Evolutionary conservation across 1,140 invertebrate species (phyloP).

Genomic region (Aphaenogaster ashmeadi): DNA sequence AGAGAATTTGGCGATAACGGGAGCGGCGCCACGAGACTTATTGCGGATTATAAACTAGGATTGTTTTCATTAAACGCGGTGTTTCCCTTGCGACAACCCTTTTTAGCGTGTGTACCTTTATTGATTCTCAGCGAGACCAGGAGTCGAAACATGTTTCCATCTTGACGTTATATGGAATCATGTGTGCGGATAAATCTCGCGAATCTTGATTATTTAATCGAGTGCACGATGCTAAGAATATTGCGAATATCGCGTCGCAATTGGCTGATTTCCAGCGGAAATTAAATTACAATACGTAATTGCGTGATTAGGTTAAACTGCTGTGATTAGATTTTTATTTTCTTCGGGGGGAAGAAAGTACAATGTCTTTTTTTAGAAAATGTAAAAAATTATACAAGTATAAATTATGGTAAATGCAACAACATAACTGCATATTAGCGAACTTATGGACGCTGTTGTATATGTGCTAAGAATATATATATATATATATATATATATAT

Average conservation of each 20-base stretch:
- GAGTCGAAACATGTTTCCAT: slow-evolving; percentile 40
- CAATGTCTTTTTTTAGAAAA: neutral
- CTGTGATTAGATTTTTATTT: neutral
- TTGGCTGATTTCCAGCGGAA: neutral
- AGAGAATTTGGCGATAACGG: slow-evolving; percentile 77
- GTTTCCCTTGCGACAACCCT: slow-evolving; percentile 45
- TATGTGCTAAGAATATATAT: neutral
- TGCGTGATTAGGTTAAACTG: neutral
- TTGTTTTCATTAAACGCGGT: slow-evolving; percentile 81
- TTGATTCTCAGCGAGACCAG: slow-evolving; percentile 42
- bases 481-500: neutral
- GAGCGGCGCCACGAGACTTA: slow-evolving; percentile 75
- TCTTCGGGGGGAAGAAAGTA: neutral
- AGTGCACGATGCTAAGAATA: neutral
- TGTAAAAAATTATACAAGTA: neutral
- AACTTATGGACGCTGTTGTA: neutral
- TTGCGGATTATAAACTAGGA: slow-evolving; percentile 80
- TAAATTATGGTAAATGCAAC: neutral
- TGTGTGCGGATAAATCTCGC: neutral
- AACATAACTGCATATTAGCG: neutral
- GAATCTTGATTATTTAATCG: slow-evolving; percentile 20
- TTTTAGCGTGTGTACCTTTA: slow-evolving; percentile 56
- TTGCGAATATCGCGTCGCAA: neutral
- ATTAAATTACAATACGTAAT: neutral
- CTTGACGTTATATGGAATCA: neutral